Conservation (phyloP, 2,797 vertebrate genomes). For the Chloroceryle inda region DNA sequence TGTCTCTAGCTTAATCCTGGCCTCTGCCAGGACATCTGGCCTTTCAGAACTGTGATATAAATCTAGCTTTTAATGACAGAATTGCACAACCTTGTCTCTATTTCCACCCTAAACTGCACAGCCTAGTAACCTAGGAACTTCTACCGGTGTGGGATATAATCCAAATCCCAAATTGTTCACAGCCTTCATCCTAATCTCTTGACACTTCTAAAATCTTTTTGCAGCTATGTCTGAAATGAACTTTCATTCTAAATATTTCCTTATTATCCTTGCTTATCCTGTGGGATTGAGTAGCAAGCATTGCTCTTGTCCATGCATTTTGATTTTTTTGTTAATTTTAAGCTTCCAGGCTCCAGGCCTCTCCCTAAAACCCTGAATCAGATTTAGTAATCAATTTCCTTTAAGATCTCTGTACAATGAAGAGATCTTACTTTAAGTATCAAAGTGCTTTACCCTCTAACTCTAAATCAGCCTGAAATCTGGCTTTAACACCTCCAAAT, state of each 20-base stretch:
- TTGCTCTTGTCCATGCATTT: neutral
- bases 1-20: constrained; percentile 25
- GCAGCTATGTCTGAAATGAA: neutral
- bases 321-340: neutral
- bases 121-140: neutral
- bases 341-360: neutral
- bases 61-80: neutral
- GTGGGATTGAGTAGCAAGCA: neutral
- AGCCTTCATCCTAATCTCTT: neutral
- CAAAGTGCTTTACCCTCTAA: neutral
- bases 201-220: neutral
- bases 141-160: neutral
- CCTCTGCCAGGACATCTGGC: neutral
- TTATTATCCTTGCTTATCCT: neutral
- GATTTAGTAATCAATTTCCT: neutral
- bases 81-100: neutral
- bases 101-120: neutral
- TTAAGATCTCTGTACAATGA: neutral
- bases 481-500: neutral
- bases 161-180: neutral
- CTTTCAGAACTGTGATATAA: neutral
- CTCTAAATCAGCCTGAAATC: neutral
- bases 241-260: neutral
- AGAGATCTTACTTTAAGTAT: neutral
- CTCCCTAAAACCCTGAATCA: neutral